A percentile compares a stretch with the other conserved stretches of the same genome.
Evolutionary conservation across 2,113 vertebrate species (phyloP).

Genomic region (Lepus timidus): DNA sequence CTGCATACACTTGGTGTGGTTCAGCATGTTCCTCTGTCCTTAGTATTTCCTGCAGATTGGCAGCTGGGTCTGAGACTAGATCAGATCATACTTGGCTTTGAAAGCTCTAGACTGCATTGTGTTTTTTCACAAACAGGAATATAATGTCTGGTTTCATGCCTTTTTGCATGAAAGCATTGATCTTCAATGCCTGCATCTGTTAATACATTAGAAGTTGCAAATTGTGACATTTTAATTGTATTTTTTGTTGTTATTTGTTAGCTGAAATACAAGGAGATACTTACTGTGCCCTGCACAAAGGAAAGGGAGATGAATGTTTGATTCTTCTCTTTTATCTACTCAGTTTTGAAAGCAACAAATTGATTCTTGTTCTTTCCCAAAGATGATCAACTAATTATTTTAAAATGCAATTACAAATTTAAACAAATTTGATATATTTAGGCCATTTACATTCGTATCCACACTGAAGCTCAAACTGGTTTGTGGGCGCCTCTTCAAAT

Average conservation of each 20-base stretch:
- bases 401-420: neutral
- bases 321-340: neutral
- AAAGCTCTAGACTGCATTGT: neutral
- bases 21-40: neutral
- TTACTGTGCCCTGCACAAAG: neutral
- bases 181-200: neutral
- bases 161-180: neutral
- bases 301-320: neutral
- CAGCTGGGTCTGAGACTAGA: neutral
- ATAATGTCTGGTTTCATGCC: neutral
- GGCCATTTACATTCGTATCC: neutral
- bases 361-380: neutral
- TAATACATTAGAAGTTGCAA: conserved; percentile 27
- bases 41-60: neutral
- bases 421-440: neutral
- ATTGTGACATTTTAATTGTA: neutral
- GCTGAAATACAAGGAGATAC: neutral
- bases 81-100: neutral
- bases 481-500: neutral
- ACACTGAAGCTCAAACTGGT: neutral
- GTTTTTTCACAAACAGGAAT: neutral
- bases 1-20: neutral
- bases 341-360: neutral
- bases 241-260: conserved; percentile 25
- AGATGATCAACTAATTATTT: neutral